Evolutionary conservation across 2,797 vertebrate species (phyloP).

Genomic region (Bothrops alternatus): DNA sequence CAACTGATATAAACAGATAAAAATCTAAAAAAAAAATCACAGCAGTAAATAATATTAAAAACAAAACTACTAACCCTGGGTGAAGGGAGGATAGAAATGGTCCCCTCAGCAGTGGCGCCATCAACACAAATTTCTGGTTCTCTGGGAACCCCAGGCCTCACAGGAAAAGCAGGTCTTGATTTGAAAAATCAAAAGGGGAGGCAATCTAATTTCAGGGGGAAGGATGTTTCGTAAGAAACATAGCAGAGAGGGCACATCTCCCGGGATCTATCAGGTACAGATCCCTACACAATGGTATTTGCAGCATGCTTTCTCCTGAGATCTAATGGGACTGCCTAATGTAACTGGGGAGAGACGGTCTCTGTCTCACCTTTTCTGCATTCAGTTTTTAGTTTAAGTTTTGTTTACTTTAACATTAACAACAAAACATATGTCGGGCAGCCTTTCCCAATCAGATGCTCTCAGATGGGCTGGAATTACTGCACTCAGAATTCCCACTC

Average conservation of each 20-base stretch:
- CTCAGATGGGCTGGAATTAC: conserved; percentile 6
- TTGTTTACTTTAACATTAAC: conserved; percentile 23
- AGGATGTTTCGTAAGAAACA: not conserved
- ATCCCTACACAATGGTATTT: not conserved
- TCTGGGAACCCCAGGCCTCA: not conserved
- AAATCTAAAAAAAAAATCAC: not conserved
- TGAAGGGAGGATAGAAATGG: not conserved
- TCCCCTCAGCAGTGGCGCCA: not conserved
- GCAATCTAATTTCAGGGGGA: not conserved
- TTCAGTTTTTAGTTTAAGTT: conserved; percentile 24
- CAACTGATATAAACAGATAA: not conserved
- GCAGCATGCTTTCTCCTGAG: not conserved
- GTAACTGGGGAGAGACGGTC: not conserved
- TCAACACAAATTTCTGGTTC: not conserved
- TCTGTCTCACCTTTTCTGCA: conserved; percentile 32
- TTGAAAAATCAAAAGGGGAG: not conserved
- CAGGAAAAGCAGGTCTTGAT: not conserved
- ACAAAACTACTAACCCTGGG: not conserved
- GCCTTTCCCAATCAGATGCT: not conserved
- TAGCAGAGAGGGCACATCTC: not conserved
- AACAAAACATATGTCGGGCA: conserved; percentile 26
- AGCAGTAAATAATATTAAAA: not conserved
- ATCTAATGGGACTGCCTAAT: not conserved
- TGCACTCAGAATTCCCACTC: not conserved
- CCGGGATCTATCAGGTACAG: not conserved